These are phyloP conservation scores for Bhutanitis thaidina DNA, from an alignment of 2,888 invertebrate species.

Conservation along the genomic window DNA sequence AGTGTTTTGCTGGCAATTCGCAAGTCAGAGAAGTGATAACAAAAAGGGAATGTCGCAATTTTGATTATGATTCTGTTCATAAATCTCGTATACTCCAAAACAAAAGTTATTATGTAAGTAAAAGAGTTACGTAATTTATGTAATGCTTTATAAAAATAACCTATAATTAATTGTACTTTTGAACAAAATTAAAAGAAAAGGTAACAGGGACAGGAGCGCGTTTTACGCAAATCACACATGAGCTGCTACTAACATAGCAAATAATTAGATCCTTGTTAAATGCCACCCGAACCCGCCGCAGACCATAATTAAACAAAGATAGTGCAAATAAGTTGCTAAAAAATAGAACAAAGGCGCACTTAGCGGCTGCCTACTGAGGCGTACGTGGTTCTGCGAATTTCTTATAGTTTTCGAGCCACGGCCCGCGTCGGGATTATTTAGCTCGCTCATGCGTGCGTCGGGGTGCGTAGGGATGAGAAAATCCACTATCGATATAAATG, in stretches of 20 bases:
- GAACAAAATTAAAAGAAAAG: too few relatives aligned
- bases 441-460: slow-evolving; percentile 49
- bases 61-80: too few relatives aligned
- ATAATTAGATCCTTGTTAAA: slow-evolving; percentile 14
- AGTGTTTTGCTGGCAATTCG: too few relatives aligned
- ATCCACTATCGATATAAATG: slow-evolving; percentile 23
- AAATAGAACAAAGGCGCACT: slow-evolving; percentile 31
- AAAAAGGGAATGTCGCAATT: too few relatives aligned
- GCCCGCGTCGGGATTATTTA: slow-evolving; percentile 56
- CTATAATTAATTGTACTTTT: too few relatives aligned
- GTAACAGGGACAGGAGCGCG: too few relatives aligned
- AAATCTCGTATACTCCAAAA: too few relatives aligned
- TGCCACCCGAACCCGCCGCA: neutral
- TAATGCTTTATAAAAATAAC: too few relatives aligned
- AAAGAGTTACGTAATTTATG: too few relatives aligned
- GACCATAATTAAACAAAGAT: slow-evolving; percentile 37
- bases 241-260: slow-evolving; percentile 3
- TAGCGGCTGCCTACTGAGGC: slow-evolving; percentile 46
- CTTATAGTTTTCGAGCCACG: slow-evolving; percentile 46
- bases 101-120: too few relatives aligned
- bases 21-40: too few relatives aligned
- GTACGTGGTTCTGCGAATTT: slow-evolving; percentile 56
- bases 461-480: slow-evolving; percentile 29
- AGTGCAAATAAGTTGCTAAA: slow-evolving; percentile 30
- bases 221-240: neutral